Base-by-base conservation (phyloP, 2,113 vertebrate species). In the Dendropsophus ebraccatus region DNA sequence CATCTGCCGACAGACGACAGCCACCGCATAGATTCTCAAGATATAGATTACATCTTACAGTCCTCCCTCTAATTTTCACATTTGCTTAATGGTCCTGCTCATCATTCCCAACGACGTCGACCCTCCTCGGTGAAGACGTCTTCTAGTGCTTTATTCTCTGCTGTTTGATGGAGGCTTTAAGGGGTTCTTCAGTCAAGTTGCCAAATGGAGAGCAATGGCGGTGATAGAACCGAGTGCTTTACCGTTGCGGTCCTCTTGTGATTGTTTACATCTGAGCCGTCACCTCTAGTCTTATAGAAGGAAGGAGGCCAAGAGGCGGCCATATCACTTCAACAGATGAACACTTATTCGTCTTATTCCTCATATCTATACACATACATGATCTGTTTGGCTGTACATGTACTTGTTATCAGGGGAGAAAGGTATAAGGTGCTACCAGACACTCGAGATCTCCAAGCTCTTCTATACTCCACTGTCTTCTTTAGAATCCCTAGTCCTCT, bases 101-200 rank as follows among this genome's bases (percentile, higher is more conserved):
- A 90, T 91, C 90, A 83, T 84, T 91, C 90, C 89, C 87, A 90
- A 91, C 90, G 89, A 87, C 85, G 91, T 16, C 80, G 82, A 35
- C 32, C 28, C 86, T 62, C 70, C 73, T 37, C 77, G 45, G 67
- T 77, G 54, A 49, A 41, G 50, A 72, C 21, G 69, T 14, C 17
- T 60, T 73, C 70, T 54, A 80, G 41, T 37, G 32, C 65, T 86
- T 89, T 92, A 47, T 73, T 74, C 35, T 77, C 47, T 77, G 28
- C 14, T 56, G 11, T 41, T 37, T 79, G 45, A 25, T 79, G 37
- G 62, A 30, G 9, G 17, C 7, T 77, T 54, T 10, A 23, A 19
- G 8, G 32, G 67, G 0, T 41, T 32, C 62, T 65, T 65, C 13
- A 65, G n/a, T 65, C 9, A 69, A 35, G 13, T 25, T 7, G 32